A percentile compares a stretch with the other conserved stretches of the same genome.
Conservation (phyloP, 1,140 invertebrate species). For the Triops longicaudatus region DNA sequence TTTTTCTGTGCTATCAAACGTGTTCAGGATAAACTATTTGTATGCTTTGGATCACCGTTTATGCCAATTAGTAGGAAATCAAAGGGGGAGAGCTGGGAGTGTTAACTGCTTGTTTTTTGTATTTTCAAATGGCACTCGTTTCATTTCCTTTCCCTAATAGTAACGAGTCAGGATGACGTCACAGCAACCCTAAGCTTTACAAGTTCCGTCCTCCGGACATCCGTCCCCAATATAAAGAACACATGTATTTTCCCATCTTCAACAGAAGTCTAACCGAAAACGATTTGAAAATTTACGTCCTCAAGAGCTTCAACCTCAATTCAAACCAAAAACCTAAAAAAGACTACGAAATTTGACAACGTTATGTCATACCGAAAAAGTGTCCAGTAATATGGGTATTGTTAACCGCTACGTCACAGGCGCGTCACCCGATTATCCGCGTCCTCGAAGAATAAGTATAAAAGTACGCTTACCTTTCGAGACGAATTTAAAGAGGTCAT, state of each 20-base stretch:
- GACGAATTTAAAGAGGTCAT: conserved; percentile 28
- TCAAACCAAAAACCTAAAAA: too few species aligned
- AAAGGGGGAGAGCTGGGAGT: not conserved
- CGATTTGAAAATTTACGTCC: too few species aligned
- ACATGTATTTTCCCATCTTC: not conserved
- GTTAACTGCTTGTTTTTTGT: not conserved
- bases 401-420: not conserved
- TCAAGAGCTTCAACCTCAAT: too few species aligned
- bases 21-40: not conserved
- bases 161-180: not conserved
- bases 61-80: not conserved
- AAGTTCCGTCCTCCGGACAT: conserved; percentile 2
- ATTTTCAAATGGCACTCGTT: not conserved
- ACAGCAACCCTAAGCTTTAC: not conserved
- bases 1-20: not conserved
- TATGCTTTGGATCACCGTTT: conserved; percentile 1
- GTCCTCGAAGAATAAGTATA: not conserved
- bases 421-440: not conserved
- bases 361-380: not conserved
- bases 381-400: not conserved
- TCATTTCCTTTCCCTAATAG: not conserved
- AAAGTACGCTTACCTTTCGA: conserved; percentile 19
- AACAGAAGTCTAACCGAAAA: not conserved
- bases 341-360: not conserved
- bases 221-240: not conserved